Base-by-base conservation (phyloP, 2,113 vertebrate genomes). In the Epinephelus fuscoguttatus region DNA sequence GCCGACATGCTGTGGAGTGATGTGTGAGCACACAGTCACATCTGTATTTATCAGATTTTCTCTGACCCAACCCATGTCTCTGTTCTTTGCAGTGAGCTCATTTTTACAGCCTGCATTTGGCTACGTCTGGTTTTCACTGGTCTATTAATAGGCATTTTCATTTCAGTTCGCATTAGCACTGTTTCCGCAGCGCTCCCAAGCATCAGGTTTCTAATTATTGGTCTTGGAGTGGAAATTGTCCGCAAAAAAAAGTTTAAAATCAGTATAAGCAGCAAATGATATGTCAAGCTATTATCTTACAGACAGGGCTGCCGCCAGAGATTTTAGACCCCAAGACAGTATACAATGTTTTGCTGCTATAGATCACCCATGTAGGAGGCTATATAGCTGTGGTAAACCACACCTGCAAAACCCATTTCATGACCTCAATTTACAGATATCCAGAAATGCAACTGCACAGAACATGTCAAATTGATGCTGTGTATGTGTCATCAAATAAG, bases 41-140 rank as follows among this genome's bases (percentile, higher is more conserved):
- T 84, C 78, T 91, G 87, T 90, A 83, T 91, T 92, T 88, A 86
- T 92, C 89, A 84, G 79, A 75, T 87, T 91, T 87, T 80, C 71
- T 83, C 55, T 60, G 69, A 81, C 85, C 77, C 78, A 85, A 18
- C 60, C 68, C 70, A 70, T 47, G 78, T 69, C 83, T 75, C 77
- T 25, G 61, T 70, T 85, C 72, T 85, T 67, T 64, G 60, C 75
- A 74, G 47, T 82, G 60, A 76, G 53, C 78, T 86, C 49, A 66
- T 71, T 82, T 88, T 84, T 75, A 86, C 70, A 70, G 67, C 59
- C 33, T 76, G 6, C 18, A 81, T 18, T 78, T 80, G 76, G 62
- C 86, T 63, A 47, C 2, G 30, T 75, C 52, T 77, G 57, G 45
- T 68, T 87, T 90, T 86, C 11, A 33, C 30, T 62, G 62, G 27